Conservation (phyloP, 2,888 invertebrate genomes). For the Diplazon laetatorius region DNA sequence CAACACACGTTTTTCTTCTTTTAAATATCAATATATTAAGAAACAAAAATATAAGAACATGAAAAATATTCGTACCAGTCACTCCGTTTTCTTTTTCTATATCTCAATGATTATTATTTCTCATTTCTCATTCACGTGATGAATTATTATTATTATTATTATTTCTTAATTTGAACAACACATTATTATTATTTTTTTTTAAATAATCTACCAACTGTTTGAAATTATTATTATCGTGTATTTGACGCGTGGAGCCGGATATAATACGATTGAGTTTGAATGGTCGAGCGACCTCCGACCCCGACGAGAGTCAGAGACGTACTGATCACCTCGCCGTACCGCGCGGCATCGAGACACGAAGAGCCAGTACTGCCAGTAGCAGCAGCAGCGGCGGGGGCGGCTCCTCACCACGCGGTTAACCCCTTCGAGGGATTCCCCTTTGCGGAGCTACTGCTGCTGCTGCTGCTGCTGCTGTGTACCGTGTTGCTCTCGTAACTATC, state of each 20-base stretch:
- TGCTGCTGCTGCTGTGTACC: too few relatives aligned
- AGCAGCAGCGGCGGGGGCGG: background rate
- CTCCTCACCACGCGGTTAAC: background rate
- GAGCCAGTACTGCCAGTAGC: too few relatives aligned
- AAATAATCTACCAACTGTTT: background rate
- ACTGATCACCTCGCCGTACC: conserved; percentile 47
- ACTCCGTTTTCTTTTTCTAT: too few relatives aligned
- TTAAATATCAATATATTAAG: background rate
- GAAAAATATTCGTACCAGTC: background rate
- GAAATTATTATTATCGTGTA: background rate
- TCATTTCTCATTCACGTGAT: background rate
- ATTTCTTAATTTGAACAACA: conserved; percentile 12
- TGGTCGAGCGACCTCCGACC: conserved; percentile 55
- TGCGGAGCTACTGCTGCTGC: too few relatives aligned
- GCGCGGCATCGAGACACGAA: conserved; percentile 3
- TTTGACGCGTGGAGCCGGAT: background rate
- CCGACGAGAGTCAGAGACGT: conserved; percentile 50
- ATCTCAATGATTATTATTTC: background rate
- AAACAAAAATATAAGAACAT: background rate
- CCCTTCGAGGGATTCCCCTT: too few relatives aligned
- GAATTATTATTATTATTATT: conserved; percentile 20
- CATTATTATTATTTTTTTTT: conserved; percentile 11
- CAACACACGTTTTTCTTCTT: conserved; percentile 1
- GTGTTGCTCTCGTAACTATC: background rate
- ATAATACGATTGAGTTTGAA: background rate